Conservation (phyloP, 2,888 invertebrate genomes). For the Trichogramma evanescens region DNA sequence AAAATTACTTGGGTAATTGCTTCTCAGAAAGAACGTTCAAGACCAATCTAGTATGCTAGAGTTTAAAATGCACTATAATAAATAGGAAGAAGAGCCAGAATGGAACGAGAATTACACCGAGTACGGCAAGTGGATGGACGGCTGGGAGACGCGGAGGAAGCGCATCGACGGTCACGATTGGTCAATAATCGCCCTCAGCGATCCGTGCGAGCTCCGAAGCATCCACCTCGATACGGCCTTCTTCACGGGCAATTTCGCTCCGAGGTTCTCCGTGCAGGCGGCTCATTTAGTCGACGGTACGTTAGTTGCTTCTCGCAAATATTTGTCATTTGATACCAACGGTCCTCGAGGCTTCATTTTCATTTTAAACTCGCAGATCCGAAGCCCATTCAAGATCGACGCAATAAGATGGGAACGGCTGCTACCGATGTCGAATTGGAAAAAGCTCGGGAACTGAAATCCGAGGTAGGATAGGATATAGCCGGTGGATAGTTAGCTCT, state of each 20-base stretch:
- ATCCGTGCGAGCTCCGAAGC: constrained; percentile 53
- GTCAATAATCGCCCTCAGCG: constrained; percentile 55
- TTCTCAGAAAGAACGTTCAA: too few species aligned
- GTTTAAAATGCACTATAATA: neutral
- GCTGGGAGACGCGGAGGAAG: constrained; percentile 61
- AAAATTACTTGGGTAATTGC: neutral
- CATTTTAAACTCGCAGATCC: constrained; percentile 45
- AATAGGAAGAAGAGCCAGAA: constrained; percentile 50
- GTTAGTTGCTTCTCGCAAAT: neutral
- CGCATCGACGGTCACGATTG: constrained; percentile 58
- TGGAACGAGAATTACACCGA: constrained; percentile 57
- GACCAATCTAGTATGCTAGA: too few species aligned
- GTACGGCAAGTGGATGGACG: constrained; percentile 64
- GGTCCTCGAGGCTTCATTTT: neutral
- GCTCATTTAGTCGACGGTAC: constrained; percentile 51
- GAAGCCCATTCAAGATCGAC: constrained; percentile 47
- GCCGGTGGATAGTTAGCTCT: neutral
- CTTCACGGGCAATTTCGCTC: constrained; percentile 60
- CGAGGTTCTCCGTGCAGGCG: constrained; percentile 58
- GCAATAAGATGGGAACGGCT: constrained; percentile 50
- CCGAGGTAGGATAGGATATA: constrained; percentile 28
- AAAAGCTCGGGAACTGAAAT: constrained; percentile 46
- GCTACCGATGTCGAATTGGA: constrained; percentile 48
- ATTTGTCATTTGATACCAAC: neutral
- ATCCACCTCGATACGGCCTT: constrained; percentile 54